Conservation (phyloP, 2,113 vertebrate species). For the Hippotragus niger region DNA sequence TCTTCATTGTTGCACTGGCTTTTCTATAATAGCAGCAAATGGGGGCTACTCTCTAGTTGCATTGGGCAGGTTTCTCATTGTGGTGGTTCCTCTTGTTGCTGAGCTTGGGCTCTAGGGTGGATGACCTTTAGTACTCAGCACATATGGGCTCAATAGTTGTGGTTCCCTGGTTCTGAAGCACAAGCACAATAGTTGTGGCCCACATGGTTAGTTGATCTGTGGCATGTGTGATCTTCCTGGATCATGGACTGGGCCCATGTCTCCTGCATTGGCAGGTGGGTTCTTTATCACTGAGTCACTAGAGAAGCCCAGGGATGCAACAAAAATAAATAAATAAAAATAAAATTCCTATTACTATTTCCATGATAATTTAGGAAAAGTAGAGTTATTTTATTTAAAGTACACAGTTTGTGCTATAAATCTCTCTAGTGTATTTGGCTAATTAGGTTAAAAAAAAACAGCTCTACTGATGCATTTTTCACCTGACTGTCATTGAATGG, state of each 20-base stretch:
- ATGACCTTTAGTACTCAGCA: not conserved
- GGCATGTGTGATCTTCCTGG: not conserved
- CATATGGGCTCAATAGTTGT: not conserved
- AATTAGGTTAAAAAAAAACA: slow-evolving; percentile 16
- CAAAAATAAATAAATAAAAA: not conserved
- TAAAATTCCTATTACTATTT: not conserved
- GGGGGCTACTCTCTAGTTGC: not conserved
- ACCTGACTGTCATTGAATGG: not conserved
- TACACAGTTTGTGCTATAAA: not conserved
- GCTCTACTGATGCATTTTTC: not conserved
- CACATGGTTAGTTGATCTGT: not conserved
- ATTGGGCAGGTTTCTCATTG: not conserved
- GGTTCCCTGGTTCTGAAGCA: not conserved
- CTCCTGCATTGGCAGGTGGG: not conserved
- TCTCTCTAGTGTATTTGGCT: slow-evolving; percentile 38
- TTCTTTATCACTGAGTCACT: not conserved
- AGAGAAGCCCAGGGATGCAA: not conserved
- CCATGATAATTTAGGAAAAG: not conserved
- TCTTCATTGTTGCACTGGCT: not conserved
- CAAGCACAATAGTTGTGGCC: not conserved
- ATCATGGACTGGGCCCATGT: rapidly evolving
- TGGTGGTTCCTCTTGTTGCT: not conserved
- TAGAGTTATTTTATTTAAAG: not conserved
- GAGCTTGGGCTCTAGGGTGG: not conserved
- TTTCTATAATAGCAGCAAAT: not conserved